These are phyloP conservation scores for Chaetops frenatus DNA, from an alignment of 2,113 vertebrate genomes.

Conservation along the genomic window DNA sequence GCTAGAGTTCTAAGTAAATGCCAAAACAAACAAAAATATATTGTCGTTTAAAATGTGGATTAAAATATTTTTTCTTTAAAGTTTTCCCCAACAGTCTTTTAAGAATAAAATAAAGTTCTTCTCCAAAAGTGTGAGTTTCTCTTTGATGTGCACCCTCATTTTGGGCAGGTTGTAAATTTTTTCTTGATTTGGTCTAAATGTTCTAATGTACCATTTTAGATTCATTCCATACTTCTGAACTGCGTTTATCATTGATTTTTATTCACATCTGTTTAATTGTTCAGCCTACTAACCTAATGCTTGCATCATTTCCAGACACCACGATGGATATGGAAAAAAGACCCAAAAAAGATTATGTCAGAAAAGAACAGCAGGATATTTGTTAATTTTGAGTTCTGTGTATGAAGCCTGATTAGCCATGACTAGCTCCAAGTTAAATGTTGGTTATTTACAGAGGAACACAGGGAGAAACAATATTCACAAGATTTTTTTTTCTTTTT, in stretches of 20 bases:
- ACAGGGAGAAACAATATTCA: not conserved
- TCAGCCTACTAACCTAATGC: conserved; percentile 15
- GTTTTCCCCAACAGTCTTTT: not conserved
- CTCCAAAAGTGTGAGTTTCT: not conserved
- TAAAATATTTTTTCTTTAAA: not conserved
- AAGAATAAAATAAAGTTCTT: not conserved
- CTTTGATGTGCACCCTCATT: conserved; percentile 20
- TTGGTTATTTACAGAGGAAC: not conserved
- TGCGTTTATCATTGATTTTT: conserved; percentile 46
- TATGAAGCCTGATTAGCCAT: not conserved
- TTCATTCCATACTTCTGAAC: not conserved
- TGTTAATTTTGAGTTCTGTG: not conserved
- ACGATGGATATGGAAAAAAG: not conserved
- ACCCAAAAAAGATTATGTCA: not conserved
- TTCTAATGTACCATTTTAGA: not conserved
- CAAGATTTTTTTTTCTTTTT: not conserved
- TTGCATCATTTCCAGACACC: not conserved
- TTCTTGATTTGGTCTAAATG: conserved; percentile 46
- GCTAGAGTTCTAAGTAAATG: not conserved
- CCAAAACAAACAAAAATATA: not conserved
- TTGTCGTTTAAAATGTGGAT: not conserved
- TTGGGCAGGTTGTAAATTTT: conserved; percentile 56
- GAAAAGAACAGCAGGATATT: not conserved
- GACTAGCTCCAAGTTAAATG: conserved; percentile 1
- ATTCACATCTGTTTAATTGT: conserved; percentile 47